Percentiles rank a stretch among this genome's conserved stretches.
These are phyloP conservation scores for Heliconius himera DNA, from an alignment of 1,140 invertebrate genomes.

Conservation along the genomic window DNA sequence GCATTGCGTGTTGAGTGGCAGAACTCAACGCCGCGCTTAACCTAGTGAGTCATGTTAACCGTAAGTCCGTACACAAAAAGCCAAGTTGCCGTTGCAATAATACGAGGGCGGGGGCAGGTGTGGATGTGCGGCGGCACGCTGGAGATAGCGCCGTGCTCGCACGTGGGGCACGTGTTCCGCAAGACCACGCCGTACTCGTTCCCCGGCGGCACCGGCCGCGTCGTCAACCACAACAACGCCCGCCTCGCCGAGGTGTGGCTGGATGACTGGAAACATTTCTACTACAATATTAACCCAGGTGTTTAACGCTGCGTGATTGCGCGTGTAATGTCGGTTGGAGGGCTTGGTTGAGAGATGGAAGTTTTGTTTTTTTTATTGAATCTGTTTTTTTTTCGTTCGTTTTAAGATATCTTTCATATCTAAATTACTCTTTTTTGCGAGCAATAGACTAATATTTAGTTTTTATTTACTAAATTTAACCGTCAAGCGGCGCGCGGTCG, in stretches of 20 bases:
- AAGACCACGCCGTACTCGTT: conserved; percentile 99
- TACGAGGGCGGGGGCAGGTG: conserved; percentile 84
- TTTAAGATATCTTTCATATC: no score
- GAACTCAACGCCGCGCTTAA: no score
- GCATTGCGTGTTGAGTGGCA: no score
- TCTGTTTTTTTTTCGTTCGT: no score
- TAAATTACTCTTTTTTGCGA: no score
- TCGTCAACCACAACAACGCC: conserved; percentile 99
- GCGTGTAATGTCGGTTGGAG: neutral
- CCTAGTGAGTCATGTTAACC: no score
- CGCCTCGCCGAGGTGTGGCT: conserved; percentile 98
- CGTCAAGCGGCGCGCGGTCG: neutral
- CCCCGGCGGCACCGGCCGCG: conserved; percentile 98
- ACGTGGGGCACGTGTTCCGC: conserved; percentile 98
- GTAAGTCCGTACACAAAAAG: neutral
- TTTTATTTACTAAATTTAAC: neutral
- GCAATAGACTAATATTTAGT: no score
- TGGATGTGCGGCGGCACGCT: conserved; percentile 98
- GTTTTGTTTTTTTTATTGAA: no score
- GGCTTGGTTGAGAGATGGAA: neutral
- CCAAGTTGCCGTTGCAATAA: conserved; percentile 31
- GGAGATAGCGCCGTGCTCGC: conserved; percentile 95
- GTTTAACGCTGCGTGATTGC: conserved; percentile 31
- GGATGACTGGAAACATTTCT: conserved; percentile 99
- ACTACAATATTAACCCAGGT: conserved; percentile 99